Evolutionary conservation across 2,113 vertebrate genomes (phyloP).

Genomic region (Alethe diademata): DNA sequence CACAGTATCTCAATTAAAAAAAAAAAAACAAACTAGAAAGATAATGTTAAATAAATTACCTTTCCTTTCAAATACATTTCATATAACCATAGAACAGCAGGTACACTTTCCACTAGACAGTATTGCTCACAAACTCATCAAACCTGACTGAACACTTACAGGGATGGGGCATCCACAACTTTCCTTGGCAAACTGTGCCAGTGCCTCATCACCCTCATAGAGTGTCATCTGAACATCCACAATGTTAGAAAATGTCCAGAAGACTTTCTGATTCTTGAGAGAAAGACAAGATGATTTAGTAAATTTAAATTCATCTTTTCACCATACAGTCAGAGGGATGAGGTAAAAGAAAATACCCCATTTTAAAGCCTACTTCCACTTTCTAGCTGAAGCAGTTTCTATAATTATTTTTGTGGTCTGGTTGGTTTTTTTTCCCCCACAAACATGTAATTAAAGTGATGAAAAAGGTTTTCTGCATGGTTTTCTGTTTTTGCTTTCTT

Average conservation of each 20-base stretch:
- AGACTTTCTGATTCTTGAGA: neutral
- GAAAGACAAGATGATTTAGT: neutral
- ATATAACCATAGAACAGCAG: too few species aligned
- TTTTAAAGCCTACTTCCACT: neutral
- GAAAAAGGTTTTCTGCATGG: neutral
- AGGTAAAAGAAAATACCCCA: neutral
- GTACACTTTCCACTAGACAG: neutral
- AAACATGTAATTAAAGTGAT: neutral
- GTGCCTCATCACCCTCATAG: neutral
- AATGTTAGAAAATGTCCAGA: neutral
- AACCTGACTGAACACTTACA: neutral
- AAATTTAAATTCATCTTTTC: neutral
- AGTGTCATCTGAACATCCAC: neutral
- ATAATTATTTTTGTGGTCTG: neutral
- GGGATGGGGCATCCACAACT: too few species aligned
- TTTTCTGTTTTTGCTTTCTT: neutral
- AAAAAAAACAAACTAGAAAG: too few species aligned
- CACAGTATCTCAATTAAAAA: neutral
- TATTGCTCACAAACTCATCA: neutral
- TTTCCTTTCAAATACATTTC: neutral
- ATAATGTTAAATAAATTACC: neutral
- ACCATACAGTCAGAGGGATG: rapidly evolving
- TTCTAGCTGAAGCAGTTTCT: neutral
- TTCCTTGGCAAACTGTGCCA: neutral
- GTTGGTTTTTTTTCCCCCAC: too few species aligned